Conservation (phyloP, 2,797 vertebrate genomes). For the Scleropages formosus region DNA sequence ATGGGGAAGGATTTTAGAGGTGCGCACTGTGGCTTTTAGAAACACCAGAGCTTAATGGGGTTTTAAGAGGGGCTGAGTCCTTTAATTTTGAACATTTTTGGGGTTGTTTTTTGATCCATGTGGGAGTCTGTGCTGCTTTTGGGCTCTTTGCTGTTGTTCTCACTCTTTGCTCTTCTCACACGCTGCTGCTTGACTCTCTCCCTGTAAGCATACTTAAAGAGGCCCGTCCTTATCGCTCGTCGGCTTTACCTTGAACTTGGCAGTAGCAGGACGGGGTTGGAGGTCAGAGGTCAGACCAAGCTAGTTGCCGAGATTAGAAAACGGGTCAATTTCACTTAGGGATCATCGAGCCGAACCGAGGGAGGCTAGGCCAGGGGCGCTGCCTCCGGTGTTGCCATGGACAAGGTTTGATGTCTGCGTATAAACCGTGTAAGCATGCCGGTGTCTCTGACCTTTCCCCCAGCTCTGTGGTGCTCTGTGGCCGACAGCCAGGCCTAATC, state of each 20-base stretch:
- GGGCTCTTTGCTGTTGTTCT: slow-evolving; percentile 17
- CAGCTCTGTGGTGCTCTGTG: slow-evolving; percentile 57
- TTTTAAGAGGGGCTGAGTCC: slow-evolving; percentile 18
- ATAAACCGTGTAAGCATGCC: slow-evolving; percentile 55
- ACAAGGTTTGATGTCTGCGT: slow-evolving; percentile 40
- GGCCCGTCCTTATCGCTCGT: slow-evolving; percentile 18
- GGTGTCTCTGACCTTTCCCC: slow-evolving; percentile 51
- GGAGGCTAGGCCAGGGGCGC: slow-evolving; percentile 3
- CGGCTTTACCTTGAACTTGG: slow-evolving; percentile 59
- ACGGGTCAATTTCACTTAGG: slow-evolving; percentile 36
- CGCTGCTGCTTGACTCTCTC: background rate
- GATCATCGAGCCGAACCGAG: background rate
- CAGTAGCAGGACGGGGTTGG: slow-evolving; percentile 38
- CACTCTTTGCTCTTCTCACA: background rate
- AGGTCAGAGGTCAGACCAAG: slow-evolving; percentile 42
- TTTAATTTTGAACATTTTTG: slow-evolving; percentile 20
- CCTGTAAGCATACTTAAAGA: background rate
- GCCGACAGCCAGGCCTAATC: slow-evolving; percentile 66
- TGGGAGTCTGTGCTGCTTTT: slow-evolving; percentile 22
- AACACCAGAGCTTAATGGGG: slow-evolving; percentile 22
- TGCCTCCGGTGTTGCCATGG: slow-evolving; percentile 51
- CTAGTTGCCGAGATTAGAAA: slow-evolving; percentile 40
- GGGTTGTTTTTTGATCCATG: slow-evolving; percentile 29
- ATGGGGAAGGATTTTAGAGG: slow-evolving; percentile 44
- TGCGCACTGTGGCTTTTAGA: slow-evolving; percentile 24